These are phyloP conservation scores for Marisa cornuarietis DNA, from an alignment of 1,140 invertebrate genomes.

Conservation along the genomic window DNA sequence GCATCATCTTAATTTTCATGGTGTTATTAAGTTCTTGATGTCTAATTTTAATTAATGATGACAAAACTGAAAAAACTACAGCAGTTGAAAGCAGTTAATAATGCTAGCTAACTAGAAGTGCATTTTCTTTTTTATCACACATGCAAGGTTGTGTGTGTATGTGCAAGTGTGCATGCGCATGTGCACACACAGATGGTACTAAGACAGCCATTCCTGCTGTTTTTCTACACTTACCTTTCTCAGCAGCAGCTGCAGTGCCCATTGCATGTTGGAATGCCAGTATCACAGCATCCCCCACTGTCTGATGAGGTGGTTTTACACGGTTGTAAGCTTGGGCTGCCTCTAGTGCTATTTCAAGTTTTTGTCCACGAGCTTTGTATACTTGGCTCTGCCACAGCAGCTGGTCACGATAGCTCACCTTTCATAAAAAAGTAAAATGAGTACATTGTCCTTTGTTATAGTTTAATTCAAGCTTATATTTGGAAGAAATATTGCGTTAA, in stretches of 20 bases:
- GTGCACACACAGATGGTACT: not conserved
- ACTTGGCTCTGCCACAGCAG: constrained; percentile 52
- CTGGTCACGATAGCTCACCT: constrained; percentile 44
- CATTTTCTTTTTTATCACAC: not conserved
- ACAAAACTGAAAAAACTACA: no score
- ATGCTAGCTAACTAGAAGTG: not conserved
- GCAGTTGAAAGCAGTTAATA: no score
- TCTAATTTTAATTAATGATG: no score
- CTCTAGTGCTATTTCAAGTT: constrained; percentile 58
- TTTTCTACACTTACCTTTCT: not conserved
- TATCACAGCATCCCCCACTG: constrained; percentile 62
- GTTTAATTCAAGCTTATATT: not conserved
- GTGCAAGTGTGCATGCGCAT: not conserved
- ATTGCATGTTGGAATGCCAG: constrained; percentile 41
- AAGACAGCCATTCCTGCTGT: no score
- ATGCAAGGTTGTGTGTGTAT: not conserved
- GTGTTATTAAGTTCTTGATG: no score
- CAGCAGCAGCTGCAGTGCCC: not conserved
- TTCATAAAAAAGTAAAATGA: not conserved
- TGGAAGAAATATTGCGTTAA: no score
- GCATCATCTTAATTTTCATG: no score
- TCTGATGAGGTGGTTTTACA: constrained; percentile 62
- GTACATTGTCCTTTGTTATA: not conserved
- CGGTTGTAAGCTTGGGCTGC: constrained; percentile 61
- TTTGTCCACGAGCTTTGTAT: constrained; percentile 51